Evolutionary conservation across 1,140 invertebrate species (phyloP), one percentile per base, ranked within the genome.

Genomic region (Portunus trituberculatus): DNA sequence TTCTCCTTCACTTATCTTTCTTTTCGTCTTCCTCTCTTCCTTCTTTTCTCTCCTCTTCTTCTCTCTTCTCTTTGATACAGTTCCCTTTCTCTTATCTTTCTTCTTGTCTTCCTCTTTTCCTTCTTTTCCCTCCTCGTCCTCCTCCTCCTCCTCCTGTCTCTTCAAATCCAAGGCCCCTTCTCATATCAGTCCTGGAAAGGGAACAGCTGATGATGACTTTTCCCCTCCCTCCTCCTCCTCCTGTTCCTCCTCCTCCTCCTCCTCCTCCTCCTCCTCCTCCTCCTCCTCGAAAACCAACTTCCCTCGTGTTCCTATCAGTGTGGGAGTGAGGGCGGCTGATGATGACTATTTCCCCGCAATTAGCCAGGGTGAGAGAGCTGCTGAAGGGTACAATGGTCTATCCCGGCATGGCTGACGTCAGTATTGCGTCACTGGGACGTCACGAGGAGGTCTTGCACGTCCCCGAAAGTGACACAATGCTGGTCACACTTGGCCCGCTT

Each of bases 211-310:
- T 39, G 39, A 39, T 39, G 39, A 39, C 46, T 31, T 29, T n/a
- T 59, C 46, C 89, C 28, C 46, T 14, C 29, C 48, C 46, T 59
- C 59, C 45, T 89, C 87, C 45, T 59, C 48, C 46, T 31, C 48
- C 90, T 52, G 10, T 8, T 31, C 48, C 46, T 91, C 31, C 31
- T 48, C 46, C 25, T 59, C 46, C 25, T 91, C 90, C 90, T 84
- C 83, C 83, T 84, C 83, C 83, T 84, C 83, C 31, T 84, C 67
- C 67, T n/a, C 67, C 67, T n/a, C 67, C 67, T n/a, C 67, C 67
- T n/a, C 67, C 67, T 25, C 25, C 16, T 76, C 25, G 12, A n/a
- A 76, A 76, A 76, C 67, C 67, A 76, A 76, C 67, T n/a, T 76
- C n/a, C 25, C n/a, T n/a, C 20, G 0, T 59, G 39, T 14, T 10